A percentile compares a stretch with the other conserved stretches of the same genome.
Evolutionary conservation across 2,888 invertebrate species (phyloP).

Genomic region (Agrotis segetum): DNA sequence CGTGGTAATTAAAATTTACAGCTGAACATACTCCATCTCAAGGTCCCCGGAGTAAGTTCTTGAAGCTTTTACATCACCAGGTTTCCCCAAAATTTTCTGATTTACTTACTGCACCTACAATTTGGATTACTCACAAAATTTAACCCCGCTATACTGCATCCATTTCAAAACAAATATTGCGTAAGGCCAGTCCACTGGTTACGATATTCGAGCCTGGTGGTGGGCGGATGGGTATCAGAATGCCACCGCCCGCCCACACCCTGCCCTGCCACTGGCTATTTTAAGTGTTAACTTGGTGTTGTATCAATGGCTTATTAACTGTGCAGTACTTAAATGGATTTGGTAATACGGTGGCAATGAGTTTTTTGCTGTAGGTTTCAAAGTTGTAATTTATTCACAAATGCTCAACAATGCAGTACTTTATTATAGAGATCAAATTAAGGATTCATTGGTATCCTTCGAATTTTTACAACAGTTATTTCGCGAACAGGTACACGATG

Average conservation of each 20-base stretch:
- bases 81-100: neutral
- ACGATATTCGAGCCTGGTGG: slow-evolving; percentile 49
- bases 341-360: slow-evolving; percentile 11
- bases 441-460: too few relatives aligned
- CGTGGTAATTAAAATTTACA: too few relatives aligned
- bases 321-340: slow-evolving; percentile 7
- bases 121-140: slow-evolving; percentile 20
- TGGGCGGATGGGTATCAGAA: slow-evolving; percentile 66
- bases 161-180: slow-evolving; percentile 55
- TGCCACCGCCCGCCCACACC: slow-evolving; percentile 61
- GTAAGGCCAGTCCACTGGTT: slow-evolving; percentile 39
- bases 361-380: neutral
- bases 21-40: neutral
- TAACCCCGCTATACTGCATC: slow-evolving; percentile 4
- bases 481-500: too few relatives aligned
- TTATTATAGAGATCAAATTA: too few relatives aligned
- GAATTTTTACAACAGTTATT: too few relatives aligned
- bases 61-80: neutral
- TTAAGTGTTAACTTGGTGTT: slow-evolving; percentile 40
- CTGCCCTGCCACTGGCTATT: slow-evolving; percentile 35
- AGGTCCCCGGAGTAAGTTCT: neutral
- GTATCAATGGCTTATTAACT: slow-evolving; percentile 39
- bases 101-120: slow-evolving; percentile 2
- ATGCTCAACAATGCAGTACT: too few relatives aligned
- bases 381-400: too few relatives aligned